These are phyloP conservation scores for Amphiprion percula DNA, from an alignment of 2,113 vertebrate genomes.

Conservation along the genomic window DNA sequence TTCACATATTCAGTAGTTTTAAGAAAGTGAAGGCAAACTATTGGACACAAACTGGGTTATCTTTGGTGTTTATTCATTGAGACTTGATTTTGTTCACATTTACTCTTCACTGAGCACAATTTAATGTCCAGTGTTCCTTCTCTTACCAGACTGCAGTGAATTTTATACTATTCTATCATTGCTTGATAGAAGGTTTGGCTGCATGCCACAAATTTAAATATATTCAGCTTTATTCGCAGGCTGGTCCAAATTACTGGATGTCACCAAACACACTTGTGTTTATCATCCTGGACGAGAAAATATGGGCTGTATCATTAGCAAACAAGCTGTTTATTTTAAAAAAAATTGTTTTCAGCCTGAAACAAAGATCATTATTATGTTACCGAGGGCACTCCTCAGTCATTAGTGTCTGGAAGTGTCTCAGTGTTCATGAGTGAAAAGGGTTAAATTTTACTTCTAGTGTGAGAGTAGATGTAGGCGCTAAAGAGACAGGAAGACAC, in stretches of 20 bases:
- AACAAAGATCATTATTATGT: neutral
- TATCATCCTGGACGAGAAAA: neutral
- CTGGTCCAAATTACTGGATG: neutral
- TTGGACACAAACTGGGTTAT: no score
- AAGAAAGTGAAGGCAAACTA: no score
- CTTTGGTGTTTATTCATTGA: no score
- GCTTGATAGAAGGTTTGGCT: neutral
- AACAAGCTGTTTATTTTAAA: conserved; percentile 28
- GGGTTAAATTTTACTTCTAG: neutral
- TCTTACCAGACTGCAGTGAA: no score
- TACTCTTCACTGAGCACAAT: no score
- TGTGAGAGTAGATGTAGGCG: neutral
- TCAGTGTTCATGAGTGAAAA: neutral
- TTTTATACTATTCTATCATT: neutral
- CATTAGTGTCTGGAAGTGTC: conserved; percentile 11
- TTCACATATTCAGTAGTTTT: no score
- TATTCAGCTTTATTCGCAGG: neutral
- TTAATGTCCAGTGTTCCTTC: no score
- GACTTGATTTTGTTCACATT: no score
- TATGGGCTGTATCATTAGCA: conserved; percentile 3
- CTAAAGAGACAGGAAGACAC: neutral
- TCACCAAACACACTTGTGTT: conserved; percentile 12
- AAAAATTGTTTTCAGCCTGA: neutral
- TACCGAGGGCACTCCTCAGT: neutral
- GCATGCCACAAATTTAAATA: neutral